These are phyloP conservation scores for Sebastes oblongus DNA, from an alignment of 2,797 vertebrate species.

Conservation along the genomic window DNA sequence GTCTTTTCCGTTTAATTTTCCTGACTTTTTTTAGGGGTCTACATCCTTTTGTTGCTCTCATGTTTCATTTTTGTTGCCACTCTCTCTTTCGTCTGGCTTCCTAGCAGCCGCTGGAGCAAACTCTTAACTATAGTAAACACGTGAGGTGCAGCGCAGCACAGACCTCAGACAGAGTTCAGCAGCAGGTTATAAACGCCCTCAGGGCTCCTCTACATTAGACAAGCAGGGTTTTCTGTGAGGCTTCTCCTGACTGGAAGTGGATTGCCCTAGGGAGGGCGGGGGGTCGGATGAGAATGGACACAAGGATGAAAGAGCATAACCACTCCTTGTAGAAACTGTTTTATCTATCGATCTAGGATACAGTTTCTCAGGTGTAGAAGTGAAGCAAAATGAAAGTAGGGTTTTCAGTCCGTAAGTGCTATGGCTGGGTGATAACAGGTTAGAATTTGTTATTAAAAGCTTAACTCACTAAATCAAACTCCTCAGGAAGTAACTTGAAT, in stretches of 20 bases:
- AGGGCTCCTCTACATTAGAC: constrained; percentile 64
- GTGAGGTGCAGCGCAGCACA: constrained; percentile 39
- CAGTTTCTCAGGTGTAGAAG: background rate
- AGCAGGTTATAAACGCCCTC: constrained; percentile 70
- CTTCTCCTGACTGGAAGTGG: constrained; percentile 67
- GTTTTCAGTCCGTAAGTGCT: background rate
- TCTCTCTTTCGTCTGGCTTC: constrained; percentile 19
- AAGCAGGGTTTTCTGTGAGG: constrained; percentile 49
- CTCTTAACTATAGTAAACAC: constrained; percentile 56
- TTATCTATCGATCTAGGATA: constrained; percentile 11
- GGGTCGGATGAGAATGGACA: constrained; percentile 45
- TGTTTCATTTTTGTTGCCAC: background rate
- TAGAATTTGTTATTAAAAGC: background rate
- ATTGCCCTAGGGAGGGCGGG: constrained; percentile 53
- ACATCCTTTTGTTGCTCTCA: background rate
- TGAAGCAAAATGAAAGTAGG: background rate
- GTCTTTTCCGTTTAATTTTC: background rate
- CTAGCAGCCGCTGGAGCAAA: constrained; percentile 35
- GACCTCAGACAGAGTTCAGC: constrained; percentile 76
- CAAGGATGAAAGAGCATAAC: constrained; percentile 35
- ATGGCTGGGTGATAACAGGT: background rate
- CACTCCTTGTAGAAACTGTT: constrained; percentile 10
- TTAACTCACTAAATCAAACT: background rate
- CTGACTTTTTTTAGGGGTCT: background rate
- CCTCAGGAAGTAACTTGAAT: background rate